These are phyloP conservation scores for Ypsolopha sequella DNA, from an alignment of 2,888 invertebrate species.

Conservation along the genomic window DNA sequence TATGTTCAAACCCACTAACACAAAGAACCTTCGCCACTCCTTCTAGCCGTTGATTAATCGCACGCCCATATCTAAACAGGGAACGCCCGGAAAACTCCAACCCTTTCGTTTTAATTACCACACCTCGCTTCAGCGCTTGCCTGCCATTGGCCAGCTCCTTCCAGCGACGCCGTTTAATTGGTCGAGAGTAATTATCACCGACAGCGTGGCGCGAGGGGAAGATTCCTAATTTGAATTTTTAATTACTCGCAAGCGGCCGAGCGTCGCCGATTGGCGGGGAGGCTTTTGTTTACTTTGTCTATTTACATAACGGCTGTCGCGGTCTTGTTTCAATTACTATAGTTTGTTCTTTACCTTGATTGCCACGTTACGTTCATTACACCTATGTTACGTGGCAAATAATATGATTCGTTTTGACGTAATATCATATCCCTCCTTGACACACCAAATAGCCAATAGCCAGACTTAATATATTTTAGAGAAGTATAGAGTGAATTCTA, in stretches of 20 bases:
- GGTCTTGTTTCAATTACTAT: not conserved
- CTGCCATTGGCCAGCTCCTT: conserved; percentile 42
- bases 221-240: conserved; percentile 65
- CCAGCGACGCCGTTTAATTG: conserved; percentile 59
- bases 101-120: conserved; percentile 69
- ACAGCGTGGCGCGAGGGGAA: conserved; percentile 52
- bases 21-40: conserved; percentile 23
- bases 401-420: no score
- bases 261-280: conserved; percentile 41
- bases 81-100: conserved; percentile 62
- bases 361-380: no score
- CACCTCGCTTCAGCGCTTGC: conserved; percentile 56
- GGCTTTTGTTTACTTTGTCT: conserved; percentile 30
- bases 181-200: conserved; percentile 64
- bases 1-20: no score
- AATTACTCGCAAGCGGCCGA: conserved; percentile 37
- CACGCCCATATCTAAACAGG: conserved; percentile 27
- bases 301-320: conserved; percentile 33
- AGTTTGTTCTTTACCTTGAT: no score
- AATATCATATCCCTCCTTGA: no score
- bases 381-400: no score
- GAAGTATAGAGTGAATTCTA: no score
- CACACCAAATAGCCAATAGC: no score
- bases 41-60: conserved; percentile 49
- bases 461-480: no score